Evolutionary conservation across 2,113 vertebrate genomes (phyloP), one percentile per base, ranked within the genome.

Genomic region (Stegostoma tigrinum): DNA sequence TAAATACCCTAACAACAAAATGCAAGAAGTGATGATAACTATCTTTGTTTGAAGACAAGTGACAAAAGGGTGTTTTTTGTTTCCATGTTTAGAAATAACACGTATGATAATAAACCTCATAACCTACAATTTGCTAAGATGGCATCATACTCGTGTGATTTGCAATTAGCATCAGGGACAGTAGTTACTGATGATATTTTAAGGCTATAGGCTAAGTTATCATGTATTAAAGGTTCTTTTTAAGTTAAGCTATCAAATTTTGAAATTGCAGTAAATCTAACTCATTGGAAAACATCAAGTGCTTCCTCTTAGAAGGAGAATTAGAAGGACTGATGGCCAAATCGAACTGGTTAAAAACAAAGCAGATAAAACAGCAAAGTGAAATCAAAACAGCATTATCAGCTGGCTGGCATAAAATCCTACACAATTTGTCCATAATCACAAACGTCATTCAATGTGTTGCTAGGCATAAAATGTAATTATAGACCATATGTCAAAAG

Each of bases 331-430:
- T 15, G 34, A 80, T 42, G 78, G 78, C 80, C 80, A 12, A 3
- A 23, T 48, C 45, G 55, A 89, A 89, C 23, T 91, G 48, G 61
- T 55, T 55, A 52, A 55, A 89, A 52, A 52, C 87, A 64, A 90
- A 55, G 52, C 17, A n/a, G 27, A 61, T 24, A 90, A 90, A 90
- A 0, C 24, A 90, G 17, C 30, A 17, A n/a, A 21, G 52, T 91
- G 55, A 61, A 91, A 91, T 91, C 87, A 38, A 91, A 64, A 34
- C 55, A 64, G 87, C 34, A 91, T 64, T n/a, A 91, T 30, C 87
- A 91, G 52, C 30, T 91, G 87, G 34, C 30, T 34, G 5, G 19
- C 30, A 64, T 27, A n/a, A 91, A 64, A 61, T 61, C 34, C 14
- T 34, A 45, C 87, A 80, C n/a, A 83, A 15, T 64, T 52, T 91